Percentiles rank a stretch among this genome's conserved stretches.
These are phyloP conservation scores for Blastobasis adustella DNA, from an alignment of 2,888 invertebrate species.

Conservation along the genomic window DNA sequence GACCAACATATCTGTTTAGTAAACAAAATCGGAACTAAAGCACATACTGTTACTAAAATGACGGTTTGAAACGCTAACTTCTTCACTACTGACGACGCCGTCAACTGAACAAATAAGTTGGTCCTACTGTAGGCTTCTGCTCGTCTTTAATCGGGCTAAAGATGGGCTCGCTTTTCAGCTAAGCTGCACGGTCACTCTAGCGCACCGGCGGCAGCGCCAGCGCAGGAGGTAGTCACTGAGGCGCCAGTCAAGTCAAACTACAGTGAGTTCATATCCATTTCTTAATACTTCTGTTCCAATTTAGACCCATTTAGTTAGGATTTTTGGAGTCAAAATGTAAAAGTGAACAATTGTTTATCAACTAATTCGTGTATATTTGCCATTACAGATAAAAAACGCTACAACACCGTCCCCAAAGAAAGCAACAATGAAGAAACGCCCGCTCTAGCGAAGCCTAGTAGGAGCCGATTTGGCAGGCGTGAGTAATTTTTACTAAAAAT, in stretches of 20 bases:
- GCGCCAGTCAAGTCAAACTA: constrained; percentile 47
- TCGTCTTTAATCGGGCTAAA: too few relatives aligned
- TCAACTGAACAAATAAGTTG: too few relatives aligned
- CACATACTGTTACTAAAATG: too few relatives aligned
- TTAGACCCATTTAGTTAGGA: background rate
- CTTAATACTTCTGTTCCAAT: too few relatives aligned
- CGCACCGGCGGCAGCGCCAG: constrained; percentile 24
- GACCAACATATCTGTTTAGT: too few relatives aligned
- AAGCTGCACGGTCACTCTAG: constrained; percentile 42
- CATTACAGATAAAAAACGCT: constrained; percentile 45
- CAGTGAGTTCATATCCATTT: constrained; percentile 36
- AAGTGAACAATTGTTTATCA: too few relatives aligned
- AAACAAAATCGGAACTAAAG: too few relatives aligned
- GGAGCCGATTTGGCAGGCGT: constrained; percentile 62
- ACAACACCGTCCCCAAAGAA: constrained; percentile 47
- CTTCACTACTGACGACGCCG: too few relatives aligned
- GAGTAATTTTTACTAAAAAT: constrained; percentile 23
- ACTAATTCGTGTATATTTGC: too few relatives aligned
- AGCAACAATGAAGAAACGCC: constrained; percentile 48
- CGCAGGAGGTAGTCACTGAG: constrained; percentile 35
- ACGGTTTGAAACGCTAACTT: too few relatives aligned
- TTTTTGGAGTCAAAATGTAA: background rate
- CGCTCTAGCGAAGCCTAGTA: constrained; percentile 43
- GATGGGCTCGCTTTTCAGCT: constrained; percentile 32
- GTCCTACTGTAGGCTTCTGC: too few relatives aligned